Conservation (phyloP, 1,140 invertebrate genomes). For the Plectrocnemia conspersa region DNA sequence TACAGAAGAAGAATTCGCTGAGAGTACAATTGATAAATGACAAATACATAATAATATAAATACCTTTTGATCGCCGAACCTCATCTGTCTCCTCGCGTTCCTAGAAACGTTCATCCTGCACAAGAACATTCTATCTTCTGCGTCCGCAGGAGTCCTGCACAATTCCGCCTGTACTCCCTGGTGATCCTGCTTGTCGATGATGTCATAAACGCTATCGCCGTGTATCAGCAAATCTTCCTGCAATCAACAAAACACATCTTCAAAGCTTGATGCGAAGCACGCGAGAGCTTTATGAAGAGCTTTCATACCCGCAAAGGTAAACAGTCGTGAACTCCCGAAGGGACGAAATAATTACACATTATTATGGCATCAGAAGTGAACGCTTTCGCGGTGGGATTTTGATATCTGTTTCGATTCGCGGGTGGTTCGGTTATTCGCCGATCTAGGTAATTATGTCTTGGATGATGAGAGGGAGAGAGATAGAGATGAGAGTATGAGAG, state of each 20-base stretch:
- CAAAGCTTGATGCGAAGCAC: background rate
- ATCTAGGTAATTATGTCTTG: conserved; percentile 29
- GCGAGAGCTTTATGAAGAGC: conserved; percentile 15
- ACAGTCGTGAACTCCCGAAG: conserved; percentile 31
- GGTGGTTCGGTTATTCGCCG: conserved; percentile 19
- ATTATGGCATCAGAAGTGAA: conserved; percentile 31
- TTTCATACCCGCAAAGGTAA: conserved; percentile 25
- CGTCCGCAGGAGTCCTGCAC: conserved; percentile 62
- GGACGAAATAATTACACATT: conserved; percentile 34
- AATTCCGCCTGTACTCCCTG: conserved; percentile 89
- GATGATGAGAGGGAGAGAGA: too few species aligned
- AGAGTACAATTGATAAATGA: background rate
- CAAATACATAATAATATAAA: background rate
- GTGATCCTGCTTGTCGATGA: conserved; percentile 98
- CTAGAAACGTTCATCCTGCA: conserved; percentile 97
- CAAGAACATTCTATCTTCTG: conserved; percentile 75
- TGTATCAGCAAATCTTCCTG: conserved; percentile 98
- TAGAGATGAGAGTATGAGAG: conserved; percentile 25
- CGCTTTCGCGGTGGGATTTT: conserved; percentile 21
- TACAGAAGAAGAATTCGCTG: background rate
- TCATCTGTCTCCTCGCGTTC: conserved; percentile 91
- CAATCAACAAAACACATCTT: conserved; percentile 26
- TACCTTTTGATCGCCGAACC: conserved; percentile 97
- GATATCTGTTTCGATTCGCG: conserved; percentile 20
- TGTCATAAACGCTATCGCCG: conserved; percentile 97